A percentile compares a stretch with the other conserved stretches of the same genome.
Conservation (phyloP, 2,888 invertebrate genomes). For the Synanthedon tipuliformis region DNA sequence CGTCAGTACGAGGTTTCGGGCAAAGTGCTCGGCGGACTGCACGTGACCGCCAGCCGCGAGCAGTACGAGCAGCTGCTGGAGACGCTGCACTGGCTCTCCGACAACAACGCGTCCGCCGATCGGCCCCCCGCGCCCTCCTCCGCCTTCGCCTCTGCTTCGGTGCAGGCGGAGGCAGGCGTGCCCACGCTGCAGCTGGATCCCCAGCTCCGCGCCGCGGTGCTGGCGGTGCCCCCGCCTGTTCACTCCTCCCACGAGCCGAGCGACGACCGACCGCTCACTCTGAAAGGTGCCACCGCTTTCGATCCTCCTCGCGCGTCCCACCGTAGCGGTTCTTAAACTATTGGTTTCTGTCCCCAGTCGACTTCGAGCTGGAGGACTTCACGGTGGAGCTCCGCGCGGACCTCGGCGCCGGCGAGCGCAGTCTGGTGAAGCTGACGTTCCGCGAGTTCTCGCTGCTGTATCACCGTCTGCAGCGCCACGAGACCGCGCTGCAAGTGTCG, state of each 20-base stretch:
- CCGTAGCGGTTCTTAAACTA: neutral
- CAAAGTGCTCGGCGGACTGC: conserved; percentile 83
- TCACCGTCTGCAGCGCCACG: conserved; percentile 74
- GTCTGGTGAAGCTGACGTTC: conserved; percentile 87
- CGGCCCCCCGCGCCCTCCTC: conserved; percentile 2
- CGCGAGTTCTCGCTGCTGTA: conserved; percentile 84
- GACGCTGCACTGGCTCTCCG: conserved; percentile 59
- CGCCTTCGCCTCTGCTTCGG: conserved; percentile 6
- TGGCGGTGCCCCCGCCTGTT: conserved; percentile 32
- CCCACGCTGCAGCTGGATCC: conserved; percentile 72
- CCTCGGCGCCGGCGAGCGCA: conserved; percentile 75
- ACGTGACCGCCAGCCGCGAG: conserved; percentile 84
- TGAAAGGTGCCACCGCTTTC: neutral
- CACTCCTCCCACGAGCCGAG: neutral
- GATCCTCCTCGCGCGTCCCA: too few relatives aligned
- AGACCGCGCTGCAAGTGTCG: conserved; percentile 81
- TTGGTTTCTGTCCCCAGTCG: conserved; percentile 40
- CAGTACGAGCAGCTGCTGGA: conserved; percentile 93
- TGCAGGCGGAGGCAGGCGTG: conserved; percentile 43
- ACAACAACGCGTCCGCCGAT: conserved; percentile 14
- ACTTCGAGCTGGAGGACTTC: conserved; percentile 80
- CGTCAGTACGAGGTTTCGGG: conserved; percentile 74
- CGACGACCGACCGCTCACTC: neutral
- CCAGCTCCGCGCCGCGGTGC: conserved; percentile 69
- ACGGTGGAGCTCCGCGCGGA: conserved; percentile 82